phyloP scores from a whole-genome alignment of 2,797 vertebrate genomes.

The Sylvilagus floridanus region DNA sequence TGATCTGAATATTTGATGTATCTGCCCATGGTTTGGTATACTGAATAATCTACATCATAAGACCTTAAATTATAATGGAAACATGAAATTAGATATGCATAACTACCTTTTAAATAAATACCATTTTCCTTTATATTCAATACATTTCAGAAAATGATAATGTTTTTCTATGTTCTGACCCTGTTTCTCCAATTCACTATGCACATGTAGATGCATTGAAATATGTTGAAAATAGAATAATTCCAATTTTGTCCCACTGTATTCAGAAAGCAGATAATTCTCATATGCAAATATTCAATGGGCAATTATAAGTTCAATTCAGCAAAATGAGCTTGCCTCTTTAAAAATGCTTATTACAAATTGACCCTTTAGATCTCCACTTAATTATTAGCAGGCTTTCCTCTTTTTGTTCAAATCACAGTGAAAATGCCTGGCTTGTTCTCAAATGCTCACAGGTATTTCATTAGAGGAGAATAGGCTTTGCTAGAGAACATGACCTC shows the following conservation, averaged over 20 bases:
- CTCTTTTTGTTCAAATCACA: constrained; percentile 50
- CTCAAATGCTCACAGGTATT: constrained; percentile 4
- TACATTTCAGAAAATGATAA: constrained; percentile 23
- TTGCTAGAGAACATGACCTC: constrained; percentile 42
- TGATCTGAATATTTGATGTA: background rate
- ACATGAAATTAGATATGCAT: background rate
- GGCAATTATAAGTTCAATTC: constrained; percentile 63
- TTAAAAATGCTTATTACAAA: constrained; percentile 67
- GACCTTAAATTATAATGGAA: constrained; percentile 36
- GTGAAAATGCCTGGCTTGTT: constrained; percentile 48
- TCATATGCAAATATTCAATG: constrained; percentile 68
- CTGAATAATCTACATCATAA: background rate
- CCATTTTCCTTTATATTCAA: background rate
- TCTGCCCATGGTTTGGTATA: background rate
- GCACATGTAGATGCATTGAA: constrained; percentile 11
- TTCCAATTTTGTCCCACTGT: constrained; percentile 23
- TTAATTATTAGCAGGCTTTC: constrained; percentile 72
- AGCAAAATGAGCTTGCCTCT: constrained; percentile 54
- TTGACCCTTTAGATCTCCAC: constrained; percentile 52
- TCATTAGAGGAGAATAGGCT: constrained; percentile 53
- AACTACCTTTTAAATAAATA: constrained; percentile 24
- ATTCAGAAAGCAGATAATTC: constrained; percentile 64
- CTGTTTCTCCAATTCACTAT: background rate
- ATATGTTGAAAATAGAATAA: constrained; percentile 39
- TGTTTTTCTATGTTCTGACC: background rate